Conservation (phyloP, 2,888 invertebrate species). For the Oeneis ivallda region DNA sequence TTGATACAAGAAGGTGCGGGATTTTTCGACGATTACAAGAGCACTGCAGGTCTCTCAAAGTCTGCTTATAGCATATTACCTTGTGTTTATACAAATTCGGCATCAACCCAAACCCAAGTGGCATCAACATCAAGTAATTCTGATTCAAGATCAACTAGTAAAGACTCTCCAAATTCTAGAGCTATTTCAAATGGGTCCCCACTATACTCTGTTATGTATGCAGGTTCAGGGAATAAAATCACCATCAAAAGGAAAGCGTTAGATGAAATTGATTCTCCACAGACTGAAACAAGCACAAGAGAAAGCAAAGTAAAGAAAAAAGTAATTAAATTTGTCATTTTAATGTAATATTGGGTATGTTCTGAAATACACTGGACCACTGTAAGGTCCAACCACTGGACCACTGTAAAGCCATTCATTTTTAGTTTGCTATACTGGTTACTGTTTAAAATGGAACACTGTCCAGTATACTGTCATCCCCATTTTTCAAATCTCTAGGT, state of each 20-base stretch:
- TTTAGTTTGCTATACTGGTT: too few species aligned
- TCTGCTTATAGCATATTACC: constrained; percentile 88
- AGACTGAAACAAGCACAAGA: constrained; percentile 61
- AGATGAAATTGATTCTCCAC: constrained; percentile 77
- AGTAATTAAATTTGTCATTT: constrained; percentile 6
- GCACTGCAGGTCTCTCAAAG: constrained; percentile 86
- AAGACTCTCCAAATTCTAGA: constrained; percentile 69
- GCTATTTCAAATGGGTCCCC: constrained; percentile 70
- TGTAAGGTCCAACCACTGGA: too few species aligned
- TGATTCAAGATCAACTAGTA: constrained; percentile 58
- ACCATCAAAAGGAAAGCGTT: constrained; percentile 90
- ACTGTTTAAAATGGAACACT: too few species aligned
- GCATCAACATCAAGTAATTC: constrained; percentile 62
- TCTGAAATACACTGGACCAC: too few species aligned
- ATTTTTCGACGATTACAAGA: constrained; percentile 88
- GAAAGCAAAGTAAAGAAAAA: constrained; percentile 66
- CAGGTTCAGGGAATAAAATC: constrained; percentile 90
- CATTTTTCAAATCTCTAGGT: too few species aligned
- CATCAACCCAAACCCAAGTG: constrained; percentile 70
- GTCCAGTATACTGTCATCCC: too few species aligned
- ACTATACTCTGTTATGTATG: constrained; percentile 89
- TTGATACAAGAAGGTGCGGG: constrained; percentile 90
- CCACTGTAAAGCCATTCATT: too few species aligned
- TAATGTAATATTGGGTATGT: not conserved
- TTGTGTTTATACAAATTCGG: constrained; percentile 86